These are phyloP conservation scores for Synchiropus splendidus DNA, from an alignment of 2,113 vertebrate species.

Conservation along the genomic window DNA sequence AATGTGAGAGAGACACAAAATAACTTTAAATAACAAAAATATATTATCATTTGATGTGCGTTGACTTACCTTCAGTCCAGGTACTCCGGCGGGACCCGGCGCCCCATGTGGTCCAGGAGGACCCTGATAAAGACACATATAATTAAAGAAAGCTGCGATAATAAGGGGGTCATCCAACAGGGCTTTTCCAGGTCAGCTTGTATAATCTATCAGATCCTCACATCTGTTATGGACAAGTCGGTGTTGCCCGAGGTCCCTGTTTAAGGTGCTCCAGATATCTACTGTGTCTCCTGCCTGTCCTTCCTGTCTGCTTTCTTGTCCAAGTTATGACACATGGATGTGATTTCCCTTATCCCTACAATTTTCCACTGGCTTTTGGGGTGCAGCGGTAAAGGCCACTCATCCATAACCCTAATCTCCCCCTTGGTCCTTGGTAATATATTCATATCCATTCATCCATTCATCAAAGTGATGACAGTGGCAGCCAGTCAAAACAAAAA, in stretches of 20 bases:
- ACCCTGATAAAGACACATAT: constrained; percentile 71
- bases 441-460: too few species aligned
- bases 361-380: constrained; percentile 35
- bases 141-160: constrained; percentile 10
- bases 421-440: too few species aligned
- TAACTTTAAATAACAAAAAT: constrained; percentile 14
- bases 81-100: constrained; percentile 76
- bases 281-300: constrained; percentile 23
- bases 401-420: constrained; percentile 28
- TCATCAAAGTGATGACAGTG: too few species aligned
- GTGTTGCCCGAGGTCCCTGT: constrained; percentile 1
- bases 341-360: constrained; percentile 53
- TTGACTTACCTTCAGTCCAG: constrained; percentile 76
- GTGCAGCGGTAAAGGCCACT: constrained; percentile 29
- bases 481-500: too few species aligned
- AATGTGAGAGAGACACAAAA: too few species aligned
- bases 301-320: constrained; percentile 26
- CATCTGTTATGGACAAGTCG: too few species aligned
- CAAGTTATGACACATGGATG: constrained; percentile 55
- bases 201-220: too few species aligned
- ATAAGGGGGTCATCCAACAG: constrained; percentile 9
- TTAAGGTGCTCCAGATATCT: constrained; percentile 5
- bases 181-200: neutral
- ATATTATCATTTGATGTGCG: neutral
- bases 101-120: constrained; percentile 85